A percentile compares a stretch with the other conserved stretches of the same genome.
phyloP scores from a whole-genome alignment of 2,888 invertebrate species.

The Catonia carolina region DNA sequence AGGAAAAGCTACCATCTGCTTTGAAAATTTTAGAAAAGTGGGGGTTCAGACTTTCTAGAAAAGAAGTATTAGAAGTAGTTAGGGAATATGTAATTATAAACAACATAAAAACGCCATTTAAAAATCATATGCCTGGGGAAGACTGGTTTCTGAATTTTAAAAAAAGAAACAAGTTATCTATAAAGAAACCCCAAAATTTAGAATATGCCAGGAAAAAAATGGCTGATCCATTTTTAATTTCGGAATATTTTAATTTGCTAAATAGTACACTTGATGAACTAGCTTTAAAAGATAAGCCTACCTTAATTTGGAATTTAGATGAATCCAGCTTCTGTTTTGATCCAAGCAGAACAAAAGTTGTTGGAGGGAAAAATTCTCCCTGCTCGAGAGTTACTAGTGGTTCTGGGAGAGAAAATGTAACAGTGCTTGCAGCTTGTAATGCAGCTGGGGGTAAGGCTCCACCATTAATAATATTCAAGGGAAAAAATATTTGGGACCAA shows the following conservation, averaged over 20 bases:
- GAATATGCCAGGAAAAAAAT: conserved; percentile 37
- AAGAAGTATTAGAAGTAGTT: conserved; percentile 37
- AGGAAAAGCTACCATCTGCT: conserved; percentile 34
- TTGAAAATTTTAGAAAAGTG: conserved; percentile 37
- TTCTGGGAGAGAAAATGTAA: conserved; percentile 38
- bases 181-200: conserved; percentile 39
- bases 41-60: conserved; percentile 38
- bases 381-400: conserved; percentile 33
- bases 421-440: conserved; percentile 31
- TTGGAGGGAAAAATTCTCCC: not conserved
- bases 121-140: conserved; percentile 36
- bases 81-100: conserved; percentile 35
- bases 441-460: conserved; percentile 36
- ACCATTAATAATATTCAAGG: conserved; percentile 39
- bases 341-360: conserved; percentile 28
- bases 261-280: conserved; percentile 28
- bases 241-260: conserved; percentile 33
- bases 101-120: conserved; percentile 36
- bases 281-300: conserved; percentile 33
- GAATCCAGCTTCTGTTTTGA: conserved; percentile 34
- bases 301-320: conserved; percentile 35
- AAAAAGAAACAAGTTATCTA: conserved; percentile 36
- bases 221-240: conserved; percentile 33
- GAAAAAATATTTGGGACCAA: conserved; percentile 39
- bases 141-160: conserved; percentile 38